These are phyloP conservation scores for Erpornis zantholeuca DNA, from an alignment of 2,113 vertebrate species.

Conservation along the genomic window DNA sequence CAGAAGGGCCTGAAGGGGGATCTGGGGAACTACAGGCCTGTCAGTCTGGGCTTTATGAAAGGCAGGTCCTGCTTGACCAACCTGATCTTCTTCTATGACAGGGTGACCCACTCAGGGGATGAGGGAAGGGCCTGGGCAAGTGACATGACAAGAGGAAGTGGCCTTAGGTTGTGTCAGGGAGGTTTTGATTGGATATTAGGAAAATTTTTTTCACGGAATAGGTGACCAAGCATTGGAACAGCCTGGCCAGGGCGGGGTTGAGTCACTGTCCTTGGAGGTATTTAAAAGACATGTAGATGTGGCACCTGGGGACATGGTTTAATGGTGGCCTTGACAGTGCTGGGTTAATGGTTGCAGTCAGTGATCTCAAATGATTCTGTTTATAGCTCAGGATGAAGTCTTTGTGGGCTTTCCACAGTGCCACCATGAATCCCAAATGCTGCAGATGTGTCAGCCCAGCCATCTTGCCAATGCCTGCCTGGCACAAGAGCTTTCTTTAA, in stretches of 20 bases:
- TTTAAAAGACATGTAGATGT: background rate
- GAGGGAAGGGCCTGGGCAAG: background rate
- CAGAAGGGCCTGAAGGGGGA: background rate
- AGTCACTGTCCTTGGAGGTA: background rate
- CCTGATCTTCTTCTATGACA: accelerated
- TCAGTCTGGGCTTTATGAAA: background rate
- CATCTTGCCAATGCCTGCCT: background rate
- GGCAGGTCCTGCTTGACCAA: background rate
- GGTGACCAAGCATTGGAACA: background rate
- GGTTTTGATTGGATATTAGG: background rate
- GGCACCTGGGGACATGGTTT: background rate
- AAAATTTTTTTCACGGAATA: background rate
- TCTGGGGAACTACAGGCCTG: background rate
- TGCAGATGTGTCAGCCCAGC: background rate
- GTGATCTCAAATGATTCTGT: background rate
- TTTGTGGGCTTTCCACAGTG: background rate
- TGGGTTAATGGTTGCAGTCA: background rate
- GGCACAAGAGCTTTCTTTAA: background rate
- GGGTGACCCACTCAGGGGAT: background rate
- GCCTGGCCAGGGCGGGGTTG: background rate
- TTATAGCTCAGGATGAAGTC: background rate
- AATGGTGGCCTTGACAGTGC: background rate
- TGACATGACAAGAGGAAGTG: background rate
- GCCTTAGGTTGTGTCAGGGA: background rate
- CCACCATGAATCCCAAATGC: background rate